Conservation (phyloP, 1,140 invertebrate genomes). For the Ips typographus region DNA sequence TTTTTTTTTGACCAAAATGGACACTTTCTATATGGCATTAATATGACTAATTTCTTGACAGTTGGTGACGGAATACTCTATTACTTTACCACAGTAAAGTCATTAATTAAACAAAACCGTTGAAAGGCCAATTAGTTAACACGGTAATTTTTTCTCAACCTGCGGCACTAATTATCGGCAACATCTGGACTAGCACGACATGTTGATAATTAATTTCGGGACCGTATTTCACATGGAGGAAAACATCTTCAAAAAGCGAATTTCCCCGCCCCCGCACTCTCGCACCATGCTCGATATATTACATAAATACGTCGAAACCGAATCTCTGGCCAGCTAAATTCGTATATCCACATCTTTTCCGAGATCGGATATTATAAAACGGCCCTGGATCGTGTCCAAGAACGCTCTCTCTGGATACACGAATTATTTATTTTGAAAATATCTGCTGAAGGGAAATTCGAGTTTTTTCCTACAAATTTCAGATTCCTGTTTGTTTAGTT, state of each 20-base stretch:
- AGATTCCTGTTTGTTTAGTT: not conserved
- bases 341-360: slow-evolving; percentile 10
- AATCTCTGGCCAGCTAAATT: slow-evolving; percentile 7
- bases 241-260: not conserved
- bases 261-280: slow-evolving; percentile 1
- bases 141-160: not conserved
- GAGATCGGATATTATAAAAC: slow-evolving; percentile 18
- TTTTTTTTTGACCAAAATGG: no score
- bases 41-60: no score
- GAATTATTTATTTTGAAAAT: slow-evolving; percentile 10
- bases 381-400: slow-evolving; percentile 13
- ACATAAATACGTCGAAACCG: slow-evolving; percentile 17
- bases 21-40: no score
- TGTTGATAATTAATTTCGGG: slow-evolving; percentile 14
- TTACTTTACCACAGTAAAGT: not conserved
- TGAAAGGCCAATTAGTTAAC: slow-evolving; percentile 2
- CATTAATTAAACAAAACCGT: not conserved
- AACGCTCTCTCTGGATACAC: slow-evolving; percentile 9
- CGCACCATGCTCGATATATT: slow-evolving; percentile 8
- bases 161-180: not conserved
- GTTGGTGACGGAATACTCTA: no score
- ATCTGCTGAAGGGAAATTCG: not conserved
- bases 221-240: not conserved
- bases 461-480: no score
- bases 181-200: slow-evolving; percentile 8